These are phyloP conservation scores for Atta colombica DNA, from an alignment of 1,140 invertebrate genomes.

Conservation along the genomic window DNA sequence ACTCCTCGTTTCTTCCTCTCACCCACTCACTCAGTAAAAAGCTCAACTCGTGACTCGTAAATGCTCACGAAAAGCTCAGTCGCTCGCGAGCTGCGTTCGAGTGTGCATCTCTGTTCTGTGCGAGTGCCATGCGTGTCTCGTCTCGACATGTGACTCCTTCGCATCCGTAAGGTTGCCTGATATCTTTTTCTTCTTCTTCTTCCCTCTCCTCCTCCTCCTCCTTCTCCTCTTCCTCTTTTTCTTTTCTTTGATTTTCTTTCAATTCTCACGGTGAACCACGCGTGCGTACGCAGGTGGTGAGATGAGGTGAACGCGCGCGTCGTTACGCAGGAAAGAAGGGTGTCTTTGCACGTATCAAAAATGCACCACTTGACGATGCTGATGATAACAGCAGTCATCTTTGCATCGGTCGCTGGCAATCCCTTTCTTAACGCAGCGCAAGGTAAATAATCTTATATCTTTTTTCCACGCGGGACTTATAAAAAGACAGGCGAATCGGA, in stretches of 20 bases:
- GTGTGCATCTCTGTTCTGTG: constrained; percentile 55
- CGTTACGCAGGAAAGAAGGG: background rate
- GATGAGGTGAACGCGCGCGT: constrained; percentile 49
- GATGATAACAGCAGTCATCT: constrained; percentile 32
- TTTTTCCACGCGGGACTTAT: background rate
- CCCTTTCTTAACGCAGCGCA: constrained; percentile 65
- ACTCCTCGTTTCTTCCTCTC: constrained; percentile 67
- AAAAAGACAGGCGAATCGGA: background rate
- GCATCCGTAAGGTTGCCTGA: background rate
- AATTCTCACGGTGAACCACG: background rate
- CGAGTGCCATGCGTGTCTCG: constrained; percentile 31
- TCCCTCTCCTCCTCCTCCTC: background rate
- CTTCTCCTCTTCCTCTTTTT: too few species aligned
- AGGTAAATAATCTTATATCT: constrained; percentile 62
- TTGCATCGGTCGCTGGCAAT: constrained; percentile 51
- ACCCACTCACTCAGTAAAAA: constrained; percentile 73
- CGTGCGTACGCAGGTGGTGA: background rate
- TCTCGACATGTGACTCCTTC: constrained; percentile 64
- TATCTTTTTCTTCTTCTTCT: constrained; percentile 2
- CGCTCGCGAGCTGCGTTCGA: constrained; percentile 73
- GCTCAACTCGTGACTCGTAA: constrained; percentile 66
- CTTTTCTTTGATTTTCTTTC: background rate
- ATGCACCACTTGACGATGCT: constrained; percentile 48
- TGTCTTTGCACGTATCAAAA: background rate
- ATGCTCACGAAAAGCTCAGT: constrained; percentile 75